Evolutionary conservation across 2,888 invertebrate genomes (phyloP).

Genomic region (Colostygia pectinataria): DNA sequence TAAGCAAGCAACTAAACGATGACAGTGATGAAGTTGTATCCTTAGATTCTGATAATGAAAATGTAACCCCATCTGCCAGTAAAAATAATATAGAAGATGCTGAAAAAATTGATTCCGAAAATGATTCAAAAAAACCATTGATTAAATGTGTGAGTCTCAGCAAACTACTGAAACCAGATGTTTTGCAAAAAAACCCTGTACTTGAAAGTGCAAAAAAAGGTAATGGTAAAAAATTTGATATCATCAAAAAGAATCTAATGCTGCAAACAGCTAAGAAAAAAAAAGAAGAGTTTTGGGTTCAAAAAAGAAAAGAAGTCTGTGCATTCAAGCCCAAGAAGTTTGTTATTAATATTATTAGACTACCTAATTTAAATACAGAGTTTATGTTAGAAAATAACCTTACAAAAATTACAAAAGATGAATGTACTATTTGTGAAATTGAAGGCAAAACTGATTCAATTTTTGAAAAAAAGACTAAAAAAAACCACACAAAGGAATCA

Average conservation of each 20-base stretch:
- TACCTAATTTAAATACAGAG: slow-evolving; percentile 50
- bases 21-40: slow-evolving; percentile 14
- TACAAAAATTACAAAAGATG: slow-evolving; percentile 50
- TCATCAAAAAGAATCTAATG: slow-evolving; percentile 16
- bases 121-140: slow-evolving; percentile 43
- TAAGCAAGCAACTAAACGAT: slow-evolving; percentile 18
- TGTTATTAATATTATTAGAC: slow-evolving; percentile 47
- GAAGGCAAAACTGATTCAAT: slow-evolving; percentile 14
- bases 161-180: slow-evolving; percentile 63
- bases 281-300: slow-evolving; percentile 41
- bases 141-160: slow-evolving; percentile 71
- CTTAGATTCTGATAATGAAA: background rate
- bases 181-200: slow-evolving; percentile 29
- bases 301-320: slow-evolving; percentile 54
- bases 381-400: slow-evolving; percentile 53
- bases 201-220: background rate
- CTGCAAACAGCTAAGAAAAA: slow-evolving; percentile 12
- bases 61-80: background rate
- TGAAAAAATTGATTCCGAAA: slow-evolving; percentile 2
- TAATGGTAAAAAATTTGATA: slow-evolving; percentile 9
- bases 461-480: background rate
- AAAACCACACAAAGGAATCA: slow-evolving; percentile 18
- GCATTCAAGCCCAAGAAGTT: slow-evolving; percentile 61
- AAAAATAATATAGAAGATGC: background rate
- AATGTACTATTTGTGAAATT: slow-evolving; percentile 47